Percentiles rank a stretch among this genome's conserved stretches.
These are phyloP conservation scores for Allophyes oxyacanthae DNA, from an alignment of 2,888 invertebrate genomes.

Conservation along the genomic window DNA sequence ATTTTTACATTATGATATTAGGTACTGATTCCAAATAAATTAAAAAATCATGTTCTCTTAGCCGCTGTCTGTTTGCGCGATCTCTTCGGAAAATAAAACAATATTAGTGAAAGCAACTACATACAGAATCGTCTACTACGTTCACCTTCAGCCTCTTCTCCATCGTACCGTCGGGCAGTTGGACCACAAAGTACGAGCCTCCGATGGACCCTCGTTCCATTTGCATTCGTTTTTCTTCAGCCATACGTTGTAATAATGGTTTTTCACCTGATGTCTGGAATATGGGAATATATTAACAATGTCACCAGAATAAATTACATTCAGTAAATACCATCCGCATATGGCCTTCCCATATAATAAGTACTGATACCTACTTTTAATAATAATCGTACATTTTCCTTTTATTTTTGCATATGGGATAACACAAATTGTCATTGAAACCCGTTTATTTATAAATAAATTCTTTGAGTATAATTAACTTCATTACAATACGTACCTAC, in stretches of 20 bases:
- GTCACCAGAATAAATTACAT: too few species aligned
- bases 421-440: slow-evolving; percentile 11
- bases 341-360: too few species aligned
- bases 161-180: slow-evolving; percentile 97
- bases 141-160: slow-evolving; percentile 95
- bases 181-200: slow-evolving; percentile 95
- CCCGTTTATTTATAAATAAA: background rate
- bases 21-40: too few species aligned
- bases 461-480: slow-evolving; percentile 2
- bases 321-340: too few species aligned
- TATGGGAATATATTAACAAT: slow-evolving; percentile 12
- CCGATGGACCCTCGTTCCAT: slow-evolving; percentile 97
- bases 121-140: slow-evolving; percentile 60
- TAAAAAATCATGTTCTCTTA: too few species aligned
- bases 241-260: slow-evolving; percentile 96
- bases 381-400: slow-evolving; percentile 18
- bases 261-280: slow-evolving; percentile 91
- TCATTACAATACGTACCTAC: slow-evolving; percentile 2
- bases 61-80: too few species aligned
- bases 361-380: too few species aligned
- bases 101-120: slow-evolving; percentile 55
- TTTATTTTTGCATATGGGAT: slow-evolving; percentile 10
- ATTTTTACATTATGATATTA: too few species aligned
- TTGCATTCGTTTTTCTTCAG: slow-evolving; percentile 96
- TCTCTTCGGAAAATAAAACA: slow-evolving; percentile 9